Evolutionary conservation across 1,140 invertebrate genomes (phyloP), one percentile per base, ranked within the genome.

Genomic region (Drosophila mauritiana): DNA sequence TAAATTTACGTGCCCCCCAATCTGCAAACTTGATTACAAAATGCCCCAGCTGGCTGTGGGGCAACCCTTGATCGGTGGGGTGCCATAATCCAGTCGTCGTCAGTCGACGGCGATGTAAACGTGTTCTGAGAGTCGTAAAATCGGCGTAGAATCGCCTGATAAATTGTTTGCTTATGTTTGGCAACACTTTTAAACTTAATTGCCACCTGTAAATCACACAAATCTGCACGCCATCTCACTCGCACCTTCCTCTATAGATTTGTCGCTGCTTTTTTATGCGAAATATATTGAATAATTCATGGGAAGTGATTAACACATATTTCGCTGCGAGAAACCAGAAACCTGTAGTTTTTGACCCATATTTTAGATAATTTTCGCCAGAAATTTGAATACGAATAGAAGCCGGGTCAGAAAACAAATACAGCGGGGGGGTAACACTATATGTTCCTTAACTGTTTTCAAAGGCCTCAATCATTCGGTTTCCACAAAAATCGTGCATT

Each of bases 261-360:
- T 52, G 39, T 22, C 37, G 20, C 31, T 52, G 52, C 58, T 46
- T 73, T 76, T 73, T 76, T 75, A 75, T 75, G 39, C 45, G 51
- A 74, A 74, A 53, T 48, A 65, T 77, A 77, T 77, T 77, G 74
- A 77, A 77, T 77, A 77, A 77, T 77, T 77, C 73, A 77, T 76
- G 48, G 61, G 53, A 86, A 88, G 72, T 69, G 73, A 89, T 88
- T 89, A 89, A 84, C 85, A 84, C 73, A 84, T 79, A 62, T 83
- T 84, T 75, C 46, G 69, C 65, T 51, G 45, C 39, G 58, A 68
- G 42, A 80, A 78, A 80, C 84, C 77, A 80, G 80, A 49, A 89
- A 89, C 84, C 84, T 90, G 84, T 90, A 89, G 80, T 72, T 54
- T 89, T 89, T 89, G 84, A 89, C 84, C 84, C 77, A 89, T 89